Evolutionary conservation across 2,888 invertebrate species (phyloP).

Genomic region (Syrista parreyssii): DNA sequence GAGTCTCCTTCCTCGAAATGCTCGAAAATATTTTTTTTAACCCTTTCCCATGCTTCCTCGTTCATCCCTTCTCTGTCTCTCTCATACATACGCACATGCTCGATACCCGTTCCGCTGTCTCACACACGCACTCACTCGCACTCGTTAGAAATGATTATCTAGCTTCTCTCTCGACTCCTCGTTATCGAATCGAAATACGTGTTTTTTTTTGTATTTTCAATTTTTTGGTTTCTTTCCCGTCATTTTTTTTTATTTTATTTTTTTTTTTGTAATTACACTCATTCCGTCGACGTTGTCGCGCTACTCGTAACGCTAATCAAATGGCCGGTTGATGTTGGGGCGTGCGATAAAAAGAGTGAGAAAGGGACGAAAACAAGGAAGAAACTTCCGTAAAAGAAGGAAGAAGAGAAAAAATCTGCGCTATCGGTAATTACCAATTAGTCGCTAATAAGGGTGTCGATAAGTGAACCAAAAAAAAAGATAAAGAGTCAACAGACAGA

Average conservation of each 20-base stretch:
- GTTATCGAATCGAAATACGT: neutral
- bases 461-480: neutral
- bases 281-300: neutral
- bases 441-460: neutral
- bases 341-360: neutral
- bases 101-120: neutral
- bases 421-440: neutral
- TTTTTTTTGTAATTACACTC: neutral
- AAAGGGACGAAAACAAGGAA: neutral
- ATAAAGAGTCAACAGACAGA: neutral
- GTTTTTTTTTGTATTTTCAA: slow-evolving; percentile 11
- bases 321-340: no score
- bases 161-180: slow-evolving; percentile 13
- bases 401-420: neutral
- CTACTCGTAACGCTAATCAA: neutral
- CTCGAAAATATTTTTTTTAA: slow-evolving; percentile 16
- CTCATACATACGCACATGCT: slow-evolving; percentile 6
- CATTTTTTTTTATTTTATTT: neutral
- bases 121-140: slow-evolving; percentile 10
- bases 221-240: no score
- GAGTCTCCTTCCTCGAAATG: slow-evolving; percentile 11
- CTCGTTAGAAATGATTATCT: slow-evolving; percentile 28
- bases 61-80: neutral
- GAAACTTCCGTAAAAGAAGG: accelerated
- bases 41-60: neutral